Conservation (phyloP, 2,797 vertebrate species). For the Esox lucius region DNA sequence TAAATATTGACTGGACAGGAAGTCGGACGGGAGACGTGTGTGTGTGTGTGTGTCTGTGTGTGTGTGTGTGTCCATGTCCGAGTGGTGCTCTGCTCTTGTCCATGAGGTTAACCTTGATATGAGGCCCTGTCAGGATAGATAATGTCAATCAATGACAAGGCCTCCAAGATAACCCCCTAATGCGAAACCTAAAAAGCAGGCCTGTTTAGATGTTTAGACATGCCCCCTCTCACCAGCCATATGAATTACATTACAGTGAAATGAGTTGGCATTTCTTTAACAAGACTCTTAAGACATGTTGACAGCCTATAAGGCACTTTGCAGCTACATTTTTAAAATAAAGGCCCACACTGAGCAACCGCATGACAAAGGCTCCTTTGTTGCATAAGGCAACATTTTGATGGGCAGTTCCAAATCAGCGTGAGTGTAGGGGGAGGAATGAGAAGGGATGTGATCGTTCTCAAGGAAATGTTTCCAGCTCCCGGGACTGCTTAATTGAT, state of each 20-base stretch:
- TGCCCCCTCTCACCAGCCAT: slow-evolving; percentile 72
- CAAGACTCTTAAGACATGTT: slow-evolving; percentile 78
- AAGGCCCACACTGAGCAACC: slow-evolving; percentile 21
- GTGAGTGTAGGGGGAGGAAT: slow-evolving; percentile 52
- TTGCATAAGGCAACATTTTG: slow-evolving; percentile 48
- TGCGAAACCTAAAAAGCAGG: slow-evolving; percentile 78
- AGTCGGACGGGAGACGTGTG: slow-evolving; percentile 30
- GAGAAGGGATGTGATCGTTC: slow-evolving; percentile 46
- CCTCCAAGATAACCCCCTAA: slow-evolving; percentile 77
- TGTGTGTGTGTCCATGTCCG: neutral
- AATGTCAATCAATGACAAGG: slow-evolving; percentile 79
- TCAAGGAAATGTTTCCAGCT: slow-evolving; percentile 52
- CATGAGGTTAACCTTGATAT: slow-evolving; percentile 81
- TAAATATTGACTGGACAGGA: neutral
- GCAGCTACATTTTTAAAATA: slow-evolving; percentile 55
- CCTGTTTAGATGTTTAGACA: slow-evolving; percentile 80
- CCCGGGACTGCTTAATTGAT: slow-evolving; percentile 74
- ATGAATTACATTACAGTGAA: slow-evolving; percentile 76
- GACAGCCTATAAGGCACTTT: slow-evolving; percentile 76
- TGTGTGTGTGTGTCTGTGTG: slow-evolving; percentile 13
- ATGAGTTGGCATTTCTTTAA: slow-evolving; percentile 80
- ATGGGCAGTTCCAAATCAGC: slow-evolving; percentile 58
- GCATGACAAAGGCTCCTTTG: slow-evolving; percentile 60
- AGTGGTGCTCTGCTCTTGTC: slow-evolving; percentile 51
- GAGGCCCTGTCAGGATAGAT: slow-evolving; percentile 77